Evolutionary conservation across 2,888 invertebrate genomes (phyloP).

Genomic region (Eumerus sabulonum): DNA sequence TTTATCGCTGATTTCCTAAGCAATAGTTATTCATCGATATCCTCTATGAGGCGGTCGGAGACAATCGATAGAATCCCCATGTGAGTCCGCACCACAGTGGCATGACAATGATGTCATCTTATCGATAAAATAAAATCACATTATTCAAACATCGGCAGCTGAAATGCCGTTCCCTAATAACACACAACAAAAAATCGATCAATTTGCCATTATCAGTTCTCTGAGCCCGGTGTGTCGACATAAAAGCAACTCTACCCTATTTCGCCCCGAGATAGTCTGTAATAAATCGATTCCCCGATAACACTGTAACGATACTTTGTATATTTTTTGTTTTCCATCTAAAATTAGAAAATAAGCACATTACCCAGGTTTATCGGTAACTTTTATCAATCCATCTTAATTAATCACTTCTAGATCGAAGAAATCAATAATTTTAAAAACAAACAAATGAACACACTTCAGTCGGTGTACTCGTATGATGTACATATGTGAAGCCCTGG

Average conservation of each 20-base stretch:
- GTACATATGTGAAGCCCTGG: background rate
- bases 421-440: conserved; percentile 61
- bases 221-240: conserved; percentile 38
- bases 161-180: background rate
- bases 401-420: conserved; percentile 74
- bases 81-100: no score
- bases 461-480: no score
- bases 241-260: conserved; percentile 58
- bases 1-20: no score
- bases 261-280: conserved; percentile 34
- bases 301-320: conserved; percentile 25
- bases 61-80: no score
- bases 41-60: no score
- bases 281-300: conserved; percentile 61
- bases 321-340: background rate
- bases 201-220: conserved; percentile 53
- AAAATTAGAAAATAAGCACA: conserved; percentile 50
- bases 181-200: conserved; percentile 42
- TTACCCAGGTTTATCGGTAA: conserved; percentile 46
- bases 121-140: background rate
- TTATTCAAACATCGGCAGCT: no score
- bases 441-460: conserved; percentile 43
- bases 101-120: no score
- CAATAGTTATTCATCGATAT: no score
- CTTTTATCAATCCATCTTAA: conserved; percentile 78